These are phyloP conservation scores for Steinernema hermaphroditum DNA, from an alignment of 2,888 invertebrate species.

Conservation along the genomic window DNA sequence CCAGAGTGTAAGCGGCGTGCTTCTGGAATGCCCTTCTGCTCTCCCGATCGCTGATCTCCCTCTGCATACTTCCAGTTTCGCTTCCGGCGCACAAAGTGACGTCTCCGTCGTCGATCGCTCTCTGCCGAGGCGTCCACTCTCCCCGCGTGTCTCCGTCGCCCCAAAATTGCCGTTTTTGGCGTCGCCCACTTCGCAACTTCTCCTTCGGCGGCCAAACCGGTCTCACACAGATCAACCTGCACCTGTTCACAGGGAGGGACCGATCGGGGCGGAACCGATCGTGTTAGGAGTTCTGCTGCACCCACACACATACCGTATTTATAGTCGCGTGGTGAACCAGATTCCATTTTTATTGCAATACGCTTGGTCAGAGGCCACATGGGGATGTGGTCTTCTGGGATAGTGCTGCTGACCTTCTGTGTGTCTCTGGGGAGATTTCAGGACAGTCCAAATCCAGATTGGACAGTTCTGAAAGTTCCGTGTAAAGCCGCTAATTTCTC, in stretches of 20 bases:
- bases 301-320: background rate
- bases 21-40: background rate
- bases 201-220: background rate
- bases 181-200: background rate
- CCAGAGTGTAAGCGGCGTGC: too few relatives aligned
- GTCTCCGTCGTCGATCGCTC: background rate
- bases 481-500: too few relatives aligned
- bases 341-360: too few relatives aligned
- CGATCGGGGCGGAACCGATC: background rate
- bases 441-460: background rate
- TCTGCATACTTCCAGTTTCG: constrained; percentile 9
- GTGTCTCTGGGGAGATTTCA: background rate
- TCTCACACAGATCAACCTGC: background rate
- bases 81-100: constrained; percentile 1
- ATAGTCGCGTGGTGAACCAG: background rate
- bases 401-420: too few relatives aligned
- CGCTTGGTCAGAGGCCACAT: too few relatives aligned
- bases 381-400: too few relatives aligned
- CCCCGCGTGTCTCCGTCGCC: background rate
- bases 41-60: background rate
- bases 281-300: background rate
- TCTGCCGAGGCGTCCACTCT: background rate
- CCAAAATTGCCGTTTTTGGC: background rate
- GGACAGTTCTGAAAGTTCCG: too few relatives aligned
- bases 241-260: background rate